phyloP scores from a whole-genome alignment of 1,140 invertebrate genomes.

The Drosophila kurseongensis region DNA sequence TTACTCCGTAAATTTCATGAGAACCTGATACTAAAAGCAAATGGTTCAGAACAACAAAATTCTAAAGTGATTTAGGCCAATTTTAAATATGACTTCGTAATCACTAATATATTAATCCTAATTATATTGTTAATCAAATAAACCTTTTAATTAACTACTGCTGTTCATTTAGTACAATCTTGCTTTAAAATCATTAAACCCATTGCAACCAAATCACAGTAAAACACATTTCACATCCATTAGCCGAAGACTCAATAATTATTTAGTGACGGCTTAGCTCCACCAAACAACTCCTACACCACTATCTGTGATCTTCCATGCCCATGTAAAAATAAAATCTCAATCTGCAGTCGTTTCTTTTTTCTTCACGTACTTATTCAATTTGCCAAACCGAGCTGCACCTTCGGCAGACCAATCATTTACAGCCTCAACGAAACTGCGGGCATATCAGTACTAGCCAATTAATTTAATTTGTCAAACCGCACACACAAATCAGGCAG shows the following conservation, averaged over 20 bases:
- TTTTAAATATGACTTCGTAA: no score
- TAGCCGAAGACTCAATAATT: conserved; percentile 10
- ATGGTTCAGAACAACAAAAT: no score
- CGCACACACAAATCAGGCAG: conserved; percentile 40
- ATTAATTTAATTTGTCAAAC: conserved; percentile 65
- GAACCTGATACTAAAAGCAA: no score
- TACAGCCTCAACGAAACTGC: conserved; percentile 22
- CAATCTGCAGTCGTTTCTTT: conserved; percentile 26
- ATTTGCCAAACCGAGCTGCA: conserved; percentile 40
- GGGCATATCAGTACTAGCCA: conserved; percentile 46
- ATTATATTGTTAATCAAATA: neutral
- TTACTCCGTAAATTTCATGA: neutral
- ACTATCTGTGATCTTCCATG: conserved; percentile 36
- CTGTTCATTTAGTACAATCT: neutral
- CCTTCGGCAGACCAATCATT: conserved; percentile 34
- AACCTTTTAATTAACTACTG: neutral
- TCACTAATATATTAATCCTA: neutral
- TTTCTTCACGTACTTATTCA: conserved; percentile 30
- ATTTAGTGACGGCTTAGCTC: conserved; percentile 17
- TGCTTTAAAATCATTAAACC: neutral
- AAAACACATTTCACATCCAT: neutral
- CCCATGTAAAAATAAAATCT: conserved; percentile 43
- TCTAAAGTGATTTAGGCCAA: no score
- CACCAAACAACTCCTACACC: conserved; percentile 24
- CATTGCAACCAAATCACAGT: neutral